phyloP scores from a whole-genome alignment of 2,113 vertebrate species.

The Sitta europaea region DNA sequence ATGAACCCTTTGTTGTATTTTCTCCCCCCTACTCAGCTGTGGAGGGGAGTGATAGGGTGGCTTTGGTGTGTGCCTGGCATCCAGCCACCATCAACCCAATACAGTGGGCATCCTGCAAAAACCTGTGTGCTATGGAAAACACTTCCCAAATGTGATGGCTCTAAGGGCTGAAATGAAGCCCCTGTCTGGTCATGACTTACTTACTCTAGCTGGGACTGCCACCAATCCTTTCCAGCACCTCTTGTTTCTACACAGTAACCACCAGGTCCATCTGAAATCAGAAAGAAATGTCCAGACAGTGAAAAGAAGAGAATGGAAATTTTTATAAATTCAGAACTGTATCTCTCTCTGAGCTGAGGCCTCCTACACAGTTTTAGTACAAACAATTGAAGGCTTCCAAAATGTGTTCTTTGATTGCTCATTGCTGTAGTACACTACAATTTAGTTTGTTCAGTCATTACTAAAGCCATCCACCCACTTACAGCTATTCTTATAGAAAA shows the following conservation, averaged over 20 bases:
- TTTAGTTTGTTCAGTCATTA: conserved; percentile 34
- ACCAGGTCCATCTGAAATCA: not conserved
- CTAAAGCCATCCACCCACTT: conserved; percentile 31
- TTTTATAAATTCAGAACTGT: not conserved
- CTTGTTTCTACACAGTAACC: not conserved
- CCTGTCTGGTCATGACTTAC: not conserved
- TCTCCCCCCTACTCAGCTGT: not conserved
- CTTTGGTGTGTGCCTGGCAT: not conserved
- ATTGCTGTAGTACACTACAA: not conserved
- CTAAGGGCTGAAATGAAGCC: not conserved
- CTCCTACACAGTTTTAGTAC: not conserved
- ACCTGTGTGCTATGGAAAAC: not conserved
- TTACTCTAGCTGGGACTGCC: not conserved
- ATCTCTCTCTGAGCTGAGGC: not conserved
- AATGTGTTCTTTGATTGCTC: not conserved
- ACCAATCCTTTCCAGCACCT: not conserved
- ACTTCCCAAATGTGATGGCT: not conserved
- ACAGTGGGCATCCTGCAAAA: not conserved
- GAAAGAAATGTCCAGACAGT: not conserved
- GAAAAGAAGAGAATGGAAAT: not conserved
- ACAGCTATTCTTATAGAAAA: conserved; percentile 39
- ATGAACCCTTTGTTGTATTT: not conserved
- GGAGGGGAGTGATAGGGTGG: not conserved
- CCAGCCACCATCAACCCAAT: not conserved
- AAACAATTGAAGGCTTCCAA: conserved; percentile 5